Evolutionary conservation across 2,797 vertebrate genomes (phyloP).

Genomic region (Poeciliopsis infans): DNA sequence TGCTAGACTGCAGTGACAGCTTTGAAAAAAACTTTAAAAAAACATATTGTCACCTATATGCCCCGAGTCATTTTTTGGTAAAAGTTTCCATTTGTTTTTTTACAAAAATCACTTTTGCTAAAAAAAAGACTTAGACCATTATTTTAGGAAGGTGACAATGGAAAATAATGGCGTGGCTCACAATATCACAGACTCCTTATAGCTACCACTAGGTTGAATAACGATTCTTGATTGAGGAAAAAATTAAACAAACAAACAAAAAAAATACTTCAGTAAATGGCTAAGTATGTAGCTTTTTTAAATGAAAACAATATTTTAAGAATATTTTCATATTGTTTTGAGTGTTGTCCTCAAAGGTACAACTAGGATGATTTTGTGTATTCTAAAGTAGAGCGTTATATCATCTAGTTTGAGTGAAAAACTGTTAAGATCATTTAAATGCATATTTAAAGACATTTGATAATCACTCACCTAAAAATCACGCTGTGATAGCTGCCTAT

Average conservation of each 20-base stretch:
- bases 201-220: too few species aligned
- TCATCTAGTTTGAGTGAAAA: background rate
- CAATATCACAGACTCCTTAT: background rate
- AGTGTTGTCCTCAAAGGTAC: background rate
- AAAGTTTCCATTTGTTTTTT: background rate
- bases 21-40: too few species aligned
- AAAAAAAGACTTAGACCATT: too few species aligned
- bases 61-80: too few species aligned
- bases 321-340: background rate
- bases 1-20: too few species aligned
- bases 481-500: background rate
- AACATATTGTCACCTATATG: too few species aligned
- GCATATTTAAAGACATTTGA: background rate
- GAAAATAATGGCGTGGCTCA: background rate
- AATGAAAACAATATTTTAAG: background rate
- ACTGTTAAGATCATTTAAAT: background rate
- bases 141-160: too few species aligned
- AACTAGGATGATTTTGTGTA: background rate
- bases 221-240: too few species aligned
- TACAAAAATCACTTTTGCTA: too few species aligned
- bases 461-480: background rate
- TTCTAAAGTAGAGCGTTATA: background rate
- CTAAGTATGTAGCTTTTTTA: background rate
- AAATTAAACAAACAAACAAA: background rate
- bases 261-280: background rate